Base-by-base conservation (phyloP, 2,888 invertebrate species). In the Drosophila putrida region DNA sequence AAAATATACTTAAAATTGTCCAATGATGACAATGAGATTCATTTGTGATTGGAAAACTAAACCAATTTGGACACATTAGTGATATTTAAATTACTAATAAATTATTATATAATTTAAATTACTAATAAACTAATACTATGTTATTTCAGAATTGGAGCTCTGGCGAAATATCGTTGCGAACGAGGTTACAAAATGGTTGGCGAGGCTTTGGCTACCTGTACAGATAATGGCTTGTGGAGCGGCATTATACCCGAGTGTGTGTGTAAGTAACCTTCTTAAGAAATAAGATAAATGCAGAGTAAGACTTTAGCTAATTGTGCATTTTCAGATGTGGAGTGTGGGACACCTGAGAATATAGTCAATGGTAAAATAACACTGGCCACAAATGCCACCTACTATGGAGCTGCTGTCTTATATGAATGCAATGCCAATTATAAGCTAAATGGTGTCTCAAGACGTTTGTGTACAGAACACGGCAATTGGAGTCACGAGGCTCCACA, bases 131-230 rank as follows among this genome's bases (percentile, higher is more conserved):
- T n/a, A n/a, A n/a, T 28, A 28, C 5, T 28, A 1, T 28, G 28
- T 8, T 6, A 13, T 38, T 38, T 31, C 6, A 92, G 92, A 63
- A 96, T 97, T 75, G 96, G 97, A 0, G 96, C 97, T 0, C 93
- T 97, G 15, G 96, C 96, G 0, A 97, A 97, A 91, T 98, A 98
- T 91, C 94, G 97, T 15, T 98, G 98, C 90, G 97, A 97, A 90
- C 93, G 97, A 62, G 98, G 98, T 0, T 97, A 97, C 93, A 97
- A 97, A 92, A 96, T 97, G 50, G 93, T 96, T 1, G 98, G 97
- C 0, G 96, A 96, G 89, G 96, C 97, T 50, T 92, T 97, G 44
- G 96, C 96, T 58, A 97, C 96, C 0, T 97, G 97, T 90, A 96
- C 96, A 88, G 97, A 97, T 78, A 96, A 94, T 80, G 97, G 97